Base-by-base conservation (phyloP, 1,140 invertebrate genomes). In the Ganaspis sp. region DNA sequence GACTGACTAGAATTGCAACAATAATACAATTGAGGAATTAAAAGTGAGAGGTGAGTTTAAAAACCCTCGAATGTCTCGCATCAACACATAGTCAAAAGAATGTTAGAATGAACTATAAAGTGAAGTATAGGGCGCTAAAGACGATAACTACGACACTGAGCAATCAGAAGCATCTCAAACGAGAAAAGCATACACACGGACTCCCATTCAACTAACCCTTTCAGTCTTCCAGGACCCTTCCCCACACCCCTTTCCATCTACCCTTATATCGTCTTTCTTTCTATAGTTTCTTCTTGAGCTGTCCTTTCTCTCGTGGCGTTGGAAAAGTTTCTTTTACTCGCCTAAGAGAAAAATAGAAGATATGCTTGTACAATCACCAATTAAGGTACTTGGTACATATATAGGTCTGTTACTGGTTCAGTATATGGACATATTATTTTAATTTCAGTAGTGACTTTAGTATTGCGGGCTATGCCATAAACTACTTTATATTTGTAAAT, bases 121-220 rank as follows among this genome's bases (percentile, higher is more conserved):
- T 49, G 76, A 74, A 40, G 53, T 70, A n/a, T 69, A 45, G 17
- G 64, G 38, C 12, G 69, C 74, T 76, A 72, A 37, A 15, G 64
- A 19, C 12, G 69, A 74, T 76, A 72, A 17, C 38, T 81, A 86
- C 87, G 81, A 80, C 80, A 80, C 87, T 88, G 87, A 86, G 78
- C 82, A 84, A 88, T 82, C 77, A 79, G 49, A 76, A 82, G 84
- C 83, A 85, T 82, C 84, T 84, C 82, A 83, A 88, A 85, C 86
- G 82, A 88, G 84, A 82, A 87, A 86, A 84, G 82, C 84, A 87
- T 84, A 87, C 86, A 84, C 81, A 85, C 83, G 84, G 29, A 82
- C 83, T 83, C 77, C 83, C 88, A 88, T 88, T 88, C 85, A 88
- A 77, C 85, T 85, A 88, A 89, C 87, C 87, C 86, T 88, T 87